phyloP scores from a whole-genome alignment of 2,888 invertebrate species.

The Nephrotoma guestfalica region DNA sequence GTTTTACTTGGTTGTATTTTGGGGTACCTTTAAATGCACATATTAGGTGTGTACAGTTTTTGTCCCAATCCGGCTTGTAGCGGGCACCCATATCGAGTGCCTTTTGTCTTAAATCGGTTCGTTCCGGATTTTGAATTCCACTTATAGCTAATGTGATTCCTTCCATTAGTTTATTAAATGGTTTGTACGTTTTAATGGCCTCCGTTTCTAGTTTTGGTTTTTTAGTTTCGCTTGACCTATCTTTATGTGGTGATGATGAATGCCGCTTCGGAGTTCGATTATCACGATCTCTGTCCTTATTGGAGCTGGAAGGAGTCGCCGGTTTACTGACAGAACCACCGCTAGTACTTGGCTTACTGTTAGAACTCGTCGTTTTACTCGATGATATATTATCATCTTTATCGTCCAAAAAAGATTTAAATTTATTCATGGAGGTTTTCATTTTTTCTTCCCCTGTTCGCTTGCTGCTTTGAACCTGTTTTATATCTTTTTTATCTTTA shows the following conservation, averaged over 20 bases:
- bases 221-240: slow-evolving; percentile 14
- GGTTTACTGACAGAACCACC: background rate
- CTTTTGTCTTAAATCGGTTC: slow-evolving; percentile 48
- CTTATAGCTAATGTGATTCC: slow-evolving; percentile 68
- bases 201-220: slow-evolving; percentile 19
- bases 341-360: background rate
- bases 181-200: slow-evolving; percentile 24
- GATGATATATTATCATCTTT: background rate
- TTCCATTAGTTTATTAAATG: slow-evolving; percentile 43
- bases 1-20: slow-evolving; percentile 57
- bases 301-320: background rate
- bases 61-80: slow-evolving; percentile 62
- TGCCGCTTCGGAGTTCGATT: background rate
- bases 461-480: background rate
- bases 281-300: background rate
- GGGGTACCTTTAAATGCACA: slow-evolving; percentile 85
- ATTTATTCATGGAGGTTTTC: background rate
- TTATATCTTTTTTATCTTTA: slow-evolving; percentile 5
- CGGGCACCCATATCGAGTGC: slow-evolving; percentile 66
- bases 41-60: slow-evolving; percentile 71
- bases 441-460: background rate
- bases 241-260: slow-evolving; percentile 3
- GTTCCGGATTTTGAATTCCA: slow-evolving; percentile 71
- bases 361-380: background rate
- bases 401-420: background rate